Base-by-base conservation (phyloP, 2,113 vertebrate species). In the Syrmaticus mikado region DNA sequence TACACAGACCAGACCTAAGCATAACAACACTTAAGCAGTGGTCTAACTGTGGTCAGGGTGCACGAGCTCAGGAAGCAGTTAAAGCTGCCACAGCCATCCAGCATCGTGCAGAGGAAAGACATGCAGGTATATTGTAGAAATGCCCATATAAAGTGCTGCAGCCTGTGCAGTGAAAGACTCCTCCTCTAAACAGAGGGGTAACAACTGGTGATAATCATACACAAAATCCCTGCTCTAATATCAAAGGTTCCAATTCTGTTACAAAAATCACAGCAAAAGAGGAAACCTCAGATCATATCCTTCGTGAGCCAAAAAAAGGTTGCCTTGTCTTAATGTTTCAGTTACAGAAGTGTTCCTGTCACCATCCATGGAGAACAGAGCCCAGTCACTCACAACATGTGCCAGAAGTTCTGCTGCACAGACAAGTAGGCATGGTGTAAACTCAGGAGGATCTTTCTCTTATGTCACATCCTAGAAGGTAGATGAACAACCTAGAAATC, bases 1-100 rank as follows among this genome's bases (percentile, higher is more conserved):
- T 15, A 25, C 3, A 21, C 68, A 64, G 32, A 16, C 10, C 27
- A 43, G 30, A 28, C 50, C 17, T 9, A 10, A 6, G 36, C 58
- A 36, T 0, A 0, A 8, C 0, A 6, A 3, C 8, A 0, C 4
- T 2, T 8, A 7, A 40, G 25, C 11, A 41, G 18, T 7, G 25
- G 8, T 43, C 20, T n/a, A 11, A 40, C 8, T 13, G 11, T 14
- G 18, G 43, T 55, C 43, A 76, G 60, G 7, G 7, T 4, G 8
- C 12, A 16, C 48, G 48, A 86, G 60, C 32, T 21, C 74, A 46
- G 36, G 6, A 41, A 21, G 78, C 60, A 60, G 20, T 1, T 21
- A 40, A 34, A 41, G 55, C 13, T 82, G 46, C 46, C 74, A 46
- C 11, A 75, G 52, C 55, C 72, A 64, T 46, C 2, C 25, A 27